Conservation (phyloP, 2,797 vertebrate species). For the Platalea minor region DNA sequence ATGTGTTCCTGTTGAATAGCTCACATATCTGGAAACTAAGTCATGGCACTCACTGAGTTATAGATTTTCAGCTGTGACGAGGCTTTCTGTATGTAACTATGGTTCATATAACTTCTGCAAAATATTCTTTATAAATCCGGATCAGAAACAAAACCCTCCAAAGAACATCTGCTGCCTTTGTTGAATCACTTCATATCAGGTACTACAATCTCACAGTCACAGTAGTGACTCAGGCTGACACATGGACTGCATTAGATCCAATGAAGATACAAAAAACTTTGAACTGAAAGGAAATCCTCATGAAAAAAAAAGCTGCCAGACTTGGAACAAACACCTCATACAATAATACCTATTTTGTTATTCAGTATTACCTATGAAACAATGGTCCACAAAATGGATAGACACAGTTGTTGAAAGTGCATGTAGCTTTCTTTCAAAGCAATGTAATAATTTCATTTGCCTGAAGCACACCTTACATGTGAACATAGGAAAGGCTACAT, state of each 20-base stretch:
- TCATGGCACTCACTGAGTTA: background rate
- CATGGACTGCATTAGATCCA: background rate
- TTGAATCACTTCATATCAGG: background rate
- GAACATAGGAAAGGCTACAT: background rate
- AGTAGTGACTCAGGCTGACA: background rate
- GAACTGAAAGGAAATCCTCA: background rate
- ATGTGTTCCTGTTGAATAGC: background rate
- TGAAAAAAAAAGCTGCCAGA: background rate
- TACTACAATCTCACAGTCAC: background rate
- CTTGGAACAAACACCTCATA: background rate
- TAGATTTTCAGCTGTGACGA: background rate
- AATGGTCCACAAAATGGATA: background rate
- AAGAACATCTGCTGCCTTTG: background rate
- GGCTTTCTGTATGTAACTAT: background rate
- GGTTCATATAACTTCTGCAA: background rate
- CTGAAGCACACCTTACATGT: background rate
- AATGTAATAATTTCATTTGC: background rate
- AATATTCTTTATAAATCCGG: background rate
- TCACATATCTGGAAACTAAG: background rate
- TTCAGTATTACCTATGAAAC: background rate
- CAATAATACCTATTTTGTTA: background rate
- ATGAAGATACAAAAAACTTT: background rate
- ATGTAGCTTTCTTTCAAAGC: background rate
- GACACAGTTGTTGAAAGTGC: background rate
- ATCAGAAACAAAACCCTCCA: background rate